Conservation (phyloP, 2,797 vertebrate species). For the Pelodytes ibericus region DNA sequence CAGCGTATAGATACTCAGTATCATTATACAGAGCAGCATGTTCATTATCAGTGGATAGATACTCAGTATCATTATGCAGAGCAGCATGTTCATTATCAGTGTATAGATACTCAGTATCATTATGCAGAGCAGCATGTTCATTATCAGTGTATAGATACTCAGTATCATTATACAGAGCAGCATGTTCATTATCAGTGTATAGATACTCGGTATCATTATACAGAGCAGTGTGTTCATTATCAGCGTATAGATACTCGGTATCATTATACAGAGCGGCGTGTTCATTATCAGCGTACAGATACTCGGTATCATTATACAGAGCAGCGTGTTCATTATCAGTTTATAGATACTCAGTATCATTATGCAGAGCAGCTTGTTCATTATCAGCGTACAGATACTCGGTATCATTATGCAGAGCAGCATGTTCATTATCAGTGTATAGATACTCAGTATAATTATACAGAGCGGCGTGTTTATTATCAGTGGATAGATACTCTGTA, state of each 20-base stretch:
- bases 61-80: slow-evolving; percentile 10
- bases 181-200: background rate
- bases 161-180: background rate
- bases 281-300: slow-evolving; percentile 4
- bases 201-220: background rate
- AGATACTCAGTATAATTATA: slow-evolving; percentile 10
- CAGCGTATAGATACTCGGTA: slow-evolving; percentile 1
- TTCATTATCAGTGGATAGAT: background rate
- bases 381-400: background rate
- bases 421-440: background rate
- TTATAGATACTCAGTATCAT: too few relatives aligned
- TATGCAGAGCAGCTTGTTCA: background rate
- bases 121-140: background rate
- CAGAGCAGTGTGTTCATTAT: background rate
- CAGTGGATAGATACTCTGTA: background rate
- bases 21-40: background rate
- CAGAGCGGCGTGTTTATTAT: slow-evolving; percentile 10
- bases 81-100: slow-evolving; percentile 11
- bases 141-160: too few relatives aligned
- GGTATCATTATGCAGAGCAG: background rate
- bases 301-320: background rate
- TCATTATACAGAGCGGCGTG: slow-evolving; percentile 14
- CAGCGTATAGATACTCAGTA: too few relatives aligned
- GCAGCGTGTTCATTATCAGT: background rate
- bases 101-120: background rate